Percentiles rank a stretch among this genome's conserved stretches.
phyloP scores from a whole-genome alignment of 2,888 invertebrate genomes.

The Leptinotarsa tumamoca region DNA sequence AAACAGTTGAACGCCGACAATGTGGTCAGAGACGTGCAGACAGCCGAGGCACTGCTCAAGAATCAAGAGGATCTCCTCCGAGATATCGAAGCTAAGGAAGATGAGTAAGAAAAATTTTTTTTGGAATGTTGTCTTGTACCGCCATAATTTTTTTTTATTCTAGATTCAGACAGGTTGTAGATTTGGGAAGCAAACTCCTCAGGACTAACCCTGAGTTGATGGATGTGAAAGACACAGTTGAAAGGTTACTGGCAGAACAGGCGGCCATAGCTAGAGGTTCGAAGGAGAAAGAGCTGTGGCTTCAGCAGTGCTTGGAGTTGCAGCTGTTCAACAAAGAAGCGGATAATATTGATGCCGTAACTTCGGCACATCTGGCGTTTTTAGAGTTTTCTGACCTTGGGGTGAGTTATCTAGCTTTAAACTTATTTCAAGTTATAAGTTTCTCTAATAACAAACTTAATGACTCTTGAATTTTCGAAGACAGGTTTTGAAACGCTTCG shows the following conservation, averaged over 20 bases:
- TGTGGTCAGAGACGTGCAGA: slow-evolving; percentile 87
- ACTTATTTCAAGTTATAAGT: background rate
- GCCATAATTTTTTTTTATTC: slow-evolving; percentile 11
- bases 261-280: slow-evolving; percentile 83
- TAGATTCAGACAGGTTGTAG: slow-evolving; percentile 84
- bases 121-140: too few species aligned
- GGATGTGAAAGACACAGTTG: slow-evolving; percentile 83
- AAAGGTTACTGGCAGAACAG: slow-evolving; percentile 80
- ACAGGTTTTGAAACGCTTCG: too few species aligned
- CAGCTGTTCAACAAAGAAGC: slow-evolving; percentile 96
- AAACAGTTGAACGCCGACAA: slow-evolving; percentile 84
- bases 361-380: slow-evolving; percentile 93
- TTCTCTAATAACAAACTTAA: background rate
- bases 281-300: slow-evolving; percentile 85
- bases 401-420: slow-evolving; percentile 67
- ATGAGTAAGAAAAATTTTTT: slow-evolving; percentile 75
- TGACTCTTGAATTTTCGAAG: too few species aligned
- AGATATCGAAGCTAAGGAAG: slow-evolving; percentile 90
- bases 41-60: slow-evolving; percentile 90
- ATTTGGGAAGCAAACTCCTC: slow-evolving; percentile 81
- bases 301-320: slow-evolving; percentile 89
- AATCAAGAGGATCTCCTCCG: slow-evolving; percentile 91
- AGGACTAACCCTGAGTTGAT: slow-evolving; percentile 79
- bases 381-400: slow-evolving; percentile 90
- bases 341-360: slow-evolving; percentile 95